Evolutionary conservation across 2,888 invertebrate species (phyloP), one percentile per base, ranked within the genome.

Genomic region (Eremobia ochroleuca): DNA sequence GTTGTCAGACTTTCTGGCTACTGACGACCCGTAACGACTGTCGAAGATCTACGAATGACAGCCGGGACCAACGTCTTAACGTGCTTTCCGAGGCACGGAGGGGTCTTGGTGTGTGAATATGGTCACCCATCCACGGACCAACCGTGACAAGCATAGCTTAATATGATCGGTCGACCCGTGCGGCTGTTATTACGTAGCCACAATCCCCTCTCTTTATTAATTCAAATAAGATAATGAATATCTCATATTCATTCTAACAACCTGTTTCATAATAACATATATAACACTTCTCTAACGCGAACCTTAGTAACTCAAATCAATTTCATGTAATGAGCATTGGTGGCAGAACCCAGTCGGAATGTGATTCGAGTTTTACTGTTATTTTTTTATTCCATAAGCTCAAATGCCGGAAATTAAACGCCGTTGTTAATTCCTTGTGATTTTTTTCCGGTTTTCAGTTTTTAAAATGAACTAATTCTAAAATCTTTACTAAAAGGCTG

Each of bases 341-440:
- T 40, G 61, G 71, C 78, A 61, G 81, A 83, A 77, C 83, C 73
- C 69, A 58, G 5, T 15, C n/a, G 25, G 49, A 15, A 78, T 64
- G 76, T 28, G 40, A 52, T 49, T 79, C 43, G 65, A 67, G 46
- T 76, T 73, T 52, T n/a, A 21, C 46, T 65, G 13, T 62, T 65
- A 52, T 79, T 76, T 85, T 87, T 84, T 78, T 62, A 73, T 73
- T 85, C 67, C 62, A n/a, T 71, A 76, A 77, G 69, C 55, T 69
- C 61, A 65, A 80, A 43, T 66, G 49, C 84, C 87, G 88, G 88
- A 88, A 84, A 87, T 88, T 86, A 80, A 87, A 70, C 61, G 65
- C 67, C 58, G 13, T 31, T 64, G n/a, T 21, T 31, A 21, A 73
- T 81, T 55, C 15, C 40, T 76, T 21, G 28, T 18, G 31, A 15